Base-by-base conservation (phyloP, 2,113 vertebrate species). In the Dissostichus mawsoni region DNA sequence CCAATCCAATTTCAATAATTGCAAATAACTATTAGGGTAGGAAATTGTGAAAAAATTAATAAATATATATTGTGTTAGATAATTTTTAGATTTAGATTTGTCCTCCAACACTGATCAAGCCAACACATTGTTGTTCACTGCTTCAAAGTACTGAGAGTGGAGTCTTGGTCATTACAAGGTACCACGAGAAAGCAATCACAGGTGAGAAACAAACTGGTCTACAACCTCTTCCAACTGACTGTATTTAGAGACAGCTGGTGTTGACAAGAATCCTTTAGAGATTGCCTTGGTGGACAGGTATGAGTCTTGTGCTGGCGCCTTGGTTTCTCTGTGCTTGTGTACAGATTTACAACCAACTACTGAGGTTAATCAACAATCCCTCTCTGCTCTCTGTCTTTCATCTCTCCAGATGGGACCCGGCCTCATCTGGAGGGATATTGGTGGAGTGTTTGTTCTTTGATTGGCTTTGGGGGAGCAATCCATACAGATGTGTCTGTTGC, bases 361-460 rank as follows among this genome's bases (percentile, higher is more conserved):
- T 88, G 82, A 92, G 91, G 90, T 93, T 91, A 90, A 93, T 92
- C 91, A 92, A 90, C 87, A 90, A 82, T 88, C 82, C 80, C 71
- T 57, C 77, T 83, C 73, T 69, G 65, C 86, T 88, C 83, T 81
- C 78, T 78, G 25, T 75, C 84, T 88, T 92, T 92, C 90, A 90
- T 92, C 83, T 82, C 72, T 53, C 50, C 66, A 69, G 66, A 69
- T 69, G 50, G 53, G 66, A 20, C 66, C 66, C 69, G 78, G 82
- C 68, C 91, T 89, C 81, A 87, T 92, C 90, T 90, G 85, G 82
- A 74, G 90, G 82, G 89, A 89, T 93, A 92, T 92, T 90, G 92
- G 87, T 90, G 89, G 84, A 90, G 84, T 89, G 86, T 92, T 91
- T 94, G 90, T 89, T 88, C 87, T 83, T 78, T 92, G 92, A 94